Percentiles rank a stretch among this genome's conserved stretches.
Conservation (phyloP, 2,113 vertebrate species). For the Cervus canadensis region DNA sequence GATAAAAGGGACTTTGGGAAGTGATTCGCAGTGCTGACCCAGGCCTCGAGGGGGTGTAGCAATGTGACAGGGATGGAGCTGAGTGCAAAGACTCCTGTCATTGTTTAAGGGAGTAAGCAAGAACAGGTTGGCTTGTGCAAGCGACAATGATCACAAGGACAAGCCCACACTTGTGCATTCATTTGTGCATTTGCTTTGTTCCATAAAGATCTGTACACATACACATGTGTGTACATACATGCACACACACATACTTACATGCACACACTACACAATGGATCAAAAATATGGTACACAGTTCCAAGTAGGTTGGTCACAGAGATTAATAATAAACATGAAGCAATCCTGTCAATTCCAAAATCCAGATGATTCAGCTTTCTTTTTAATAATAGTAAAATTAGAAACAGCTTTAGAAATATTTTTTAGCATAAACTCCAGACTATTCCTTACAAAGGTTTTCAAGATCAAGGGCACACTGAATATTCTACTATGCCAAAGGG, state of each 20-base stretch:
- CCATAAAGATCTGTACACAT: not conserved
- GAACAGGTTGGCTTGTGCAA: not conserved
- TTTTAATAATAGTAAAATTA: not conserved
- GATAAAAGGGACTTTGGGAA: not conserved
- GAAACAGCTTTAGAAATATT: not conserved
- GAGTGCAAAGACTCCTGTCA: not conserved
- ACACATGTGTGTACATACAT: fast-evolving
- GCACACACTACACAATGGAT: not conserved
- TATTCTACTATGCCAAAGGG: not conserved
- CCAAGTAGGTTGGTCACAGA: not conserved
- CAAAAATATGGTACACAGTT: not conserved
- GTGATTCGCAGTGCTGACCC: not conserved
- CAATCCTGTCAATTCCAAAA: not conserved
- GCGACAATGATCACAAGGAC: not conserved
- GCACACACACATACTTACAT: not conserved
- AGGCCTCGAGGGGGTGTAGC: not conserved
- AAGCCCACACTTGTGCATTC: not conserved
- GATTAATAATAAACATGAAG: not conserved
- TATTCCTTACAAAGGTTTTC: not conserved
- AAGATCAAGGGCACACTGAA: not conserved
- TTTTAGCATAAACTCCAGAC: not conserved
- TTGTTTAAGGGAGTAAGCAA: not conserved
- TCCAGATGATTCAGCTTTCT: not conserved
- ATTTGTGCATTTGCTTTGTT: not conserved
- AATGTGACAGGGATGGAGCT: not conserved